phyloP scores from a whole-genome alignment of 30 jellyfish, hydroid and myxozoan species.

The Morbakka virulenta region DNA sequence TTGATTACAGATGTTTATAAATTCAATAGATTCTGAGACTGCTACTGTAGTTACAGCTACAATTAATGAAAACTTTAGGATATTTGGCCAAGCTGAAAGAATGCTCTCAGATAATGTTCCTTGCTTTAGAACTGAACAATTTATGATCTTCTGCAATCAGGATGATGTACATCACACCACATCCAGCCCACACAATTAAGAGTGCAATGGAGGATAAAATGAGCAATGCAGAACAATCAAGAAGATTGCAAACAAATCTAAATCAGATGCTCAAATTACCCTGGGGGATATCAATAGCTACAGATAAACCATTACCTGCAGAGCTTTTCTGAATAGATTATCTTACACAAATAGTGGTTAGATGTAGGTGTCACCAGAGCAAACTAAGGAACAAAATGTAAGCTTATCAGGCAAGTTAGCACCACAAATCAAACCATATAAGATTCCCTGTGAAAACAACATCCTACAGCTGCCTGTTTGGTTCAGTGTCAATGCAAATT shows the following conservation, averaged over 20 bases:
- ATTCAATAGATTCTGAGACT: neutral
- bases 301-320: neutral
- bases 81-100: neutral
- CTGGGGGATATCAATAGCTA: neutral
- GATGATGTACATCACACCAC: constrained; percentile 1
- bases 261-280: neutral
- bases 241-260: constrained; percentile 1
- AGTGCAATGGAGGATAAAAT: constrained; percentile 1
- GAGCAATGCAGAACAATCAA: neutral
- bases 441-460: no score
- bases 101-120: constrained; percentile 10
- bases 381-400: neutral
- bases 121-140: neutral
- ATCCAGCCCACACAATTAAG: constrained; percentile 17
- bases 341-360: neutral
- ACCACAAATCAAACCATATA: no score
- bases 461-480: no score
- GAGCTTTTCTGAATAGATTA: constrained; percentile 1
- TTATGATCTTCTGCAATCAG: neutral
- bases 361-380: neutral
- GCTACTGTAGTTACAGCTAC: neutral
- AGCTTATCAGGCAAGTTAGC: no score
- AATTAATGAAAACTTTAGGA: neutral
- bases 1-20: neutral
- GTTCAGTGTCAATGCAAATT: no score